Percentiles rank a stretch among this genome's conserved stretches.
Conservation (phyloP, 1,140 invertebrate genomes). For the Leptopilina boulardi region DNA sequence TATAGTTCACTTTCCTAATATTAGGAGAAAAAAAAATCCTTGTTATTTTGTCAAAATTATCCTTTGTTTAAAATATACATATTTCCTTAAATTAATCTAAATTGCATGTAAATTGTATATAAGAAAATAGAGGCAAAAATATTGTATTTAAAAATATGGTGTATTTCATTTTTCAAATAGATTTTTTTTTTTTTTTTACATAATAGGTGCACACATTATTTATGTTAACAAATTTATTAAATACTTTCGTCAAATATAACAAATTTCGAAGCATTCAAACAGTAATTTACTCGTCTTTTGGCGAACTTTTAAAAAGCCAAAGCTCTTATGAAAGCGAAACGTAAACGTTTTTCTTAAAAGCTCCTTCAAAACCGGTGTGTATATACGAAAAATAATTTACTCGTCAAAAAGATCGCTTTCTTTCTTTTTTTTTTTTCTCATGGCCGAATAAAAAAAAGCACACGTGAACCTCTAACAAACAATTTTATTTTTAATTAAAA, state of each 20-base stretch:
- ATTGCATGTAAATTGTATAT: no score
- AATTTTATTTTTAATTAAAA: background rate
- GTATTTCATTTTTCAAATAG: background rate
- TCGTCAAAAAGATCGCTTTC: background rate
- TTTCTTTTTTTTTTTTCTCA: no score
- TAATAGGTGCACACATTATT: background rate
- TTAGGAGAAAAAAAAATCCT: background rate
- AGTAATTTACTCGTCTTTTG: background rate
- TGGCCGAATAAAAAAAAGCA: background rate
- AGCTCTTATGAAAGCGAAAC: slow-evolving; percentile 4
- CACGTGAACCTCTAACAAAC: background rate
- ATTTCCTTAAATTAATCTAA: no score
- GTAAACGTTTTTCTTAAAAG: slow-evolving; percentile 10
- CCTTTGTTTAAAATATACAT: no score
- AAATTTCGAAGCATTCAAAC: background rate
- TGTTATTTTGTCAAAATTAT: no score
- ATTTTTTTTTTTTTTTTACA: background rate
- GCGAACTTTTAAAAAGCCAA: background rate
- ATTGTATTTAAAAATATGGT: slow-evolving; percentile 1
- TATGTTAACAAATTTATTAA: slow-evolving; percentile 15
- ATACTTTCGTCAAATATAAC: background rate
- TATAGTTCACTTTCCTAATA: background rate
- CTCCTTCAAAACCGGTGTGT: background rate
- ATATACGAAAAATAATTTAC: slow-evolving; percentile 13
- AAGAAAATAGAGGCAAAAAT: background rate